Evolutionary conservation across 2,797 vertebrate genomes (phyloP).

Genomic region (Caiman crocodilus): DNA sequence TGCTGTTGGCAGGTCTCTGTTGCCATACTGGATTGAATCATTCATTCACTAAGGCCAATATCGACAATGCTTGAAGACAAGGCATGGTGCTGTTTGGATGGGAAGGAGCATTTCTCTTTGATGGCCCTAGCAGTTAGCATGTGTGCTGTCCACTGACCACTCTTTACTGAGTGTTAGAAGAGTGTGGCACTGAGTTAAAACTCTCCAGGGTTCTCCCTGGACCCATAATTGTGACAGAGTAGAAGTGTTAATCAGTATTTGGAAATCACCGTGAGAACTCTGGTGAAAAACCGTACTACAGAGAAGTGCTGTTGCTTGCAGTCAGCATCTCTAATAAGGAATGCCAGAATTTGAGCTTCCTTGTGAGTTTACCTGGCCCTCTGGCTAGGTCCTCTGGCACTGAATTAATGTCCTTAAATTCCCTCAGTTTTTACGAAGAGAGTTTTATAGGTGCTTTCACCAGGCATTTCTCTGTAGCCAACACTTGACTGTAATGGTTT

Average conservation of each 20-base stretch:
- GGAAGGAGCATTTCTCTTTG: neutral
- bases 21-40: neutral
- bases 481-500: no score
- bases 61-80: neutral
- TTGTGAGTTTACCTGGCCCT: neutral
- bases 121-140: fast-evolving
- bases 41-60: neutral
- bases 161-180: neutral
- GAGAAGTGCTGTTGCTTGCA: no score
- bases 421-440: neutral
- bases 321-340: neutral
- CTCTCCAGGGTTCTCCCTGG: neutral
- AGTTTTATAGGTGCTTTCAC: neutral
- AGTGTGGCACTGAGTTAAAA: neutral
- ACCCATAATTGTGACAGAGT: no score
- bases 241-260: neutral
- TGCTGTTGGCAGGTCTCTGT: neutral
- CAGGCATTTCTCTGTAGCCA: neutral
- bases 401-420: neutral
- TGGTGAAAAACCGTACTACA: neutral
- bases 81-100: neutral
- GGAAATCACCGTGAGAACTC: neutral
- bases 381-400: neutral
- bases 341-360: neutral
- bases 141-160: neutral